A percentile compares a stretch with the other conserved stretches of the same genome.
phyloP scores from a whole-genome alignment of 1,140 invertebrate species.

The Propsilocerus akamusi region DNA sequence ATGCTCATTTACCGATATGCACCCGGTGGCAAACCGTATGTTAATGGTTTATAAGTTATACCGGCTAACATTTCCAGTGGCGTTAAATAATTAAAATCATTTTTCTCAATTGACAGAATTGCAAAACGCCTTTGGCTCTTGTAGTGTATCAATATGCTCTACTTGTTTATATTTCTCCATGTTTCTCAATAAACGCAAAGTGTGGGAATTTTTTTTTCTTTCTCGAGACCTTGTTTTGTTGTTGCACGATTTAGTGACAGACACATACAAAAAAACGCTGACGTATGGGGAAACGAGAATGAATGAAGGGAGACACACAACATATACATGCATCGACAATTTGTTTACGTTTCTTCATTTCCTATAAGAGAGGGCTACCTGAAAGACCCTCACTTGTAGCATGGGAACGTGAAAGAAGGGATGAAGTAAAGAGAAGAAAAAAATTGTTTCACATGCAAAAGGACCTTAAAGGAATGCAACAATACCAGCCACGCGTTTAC shows the following conservation, averaged over 20 bases:
- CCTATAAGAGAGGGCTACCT: neutral
- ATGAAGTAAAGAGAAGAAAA: neutral
- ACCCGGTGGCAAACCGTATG: too few species aligned
- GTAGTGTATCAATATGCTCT: neutral
- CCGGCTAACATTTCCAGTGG: neutral
- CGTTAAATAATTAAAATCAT: neutral
- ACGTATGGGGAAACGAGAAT: too few species aligned
- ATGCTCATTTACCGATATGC: too few species aligned
- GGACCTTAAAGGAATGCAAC: neutral
- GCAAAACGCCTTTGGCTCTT: neutral
- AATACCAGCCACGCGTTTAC: neutral
- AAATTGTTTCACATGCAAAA: neutral
- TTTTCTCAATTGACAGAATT: neutral
- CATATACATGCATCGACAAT: neutral
- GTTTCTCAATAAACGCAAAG: neutral
- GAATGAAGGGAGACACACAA: neutral
- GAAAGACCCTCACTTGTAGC: neutral
- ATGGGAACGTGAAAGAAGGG: neutral
- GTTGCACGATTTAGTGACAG: too few species aligned
- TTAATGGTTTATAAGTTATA: neutral
- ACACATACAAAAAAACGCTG: too few species aligned
- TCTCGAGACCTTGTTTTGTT: neutral
- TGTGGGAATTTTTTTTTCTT: slow-evolving; percentile 3
- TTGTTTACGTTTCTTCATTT: neutral
- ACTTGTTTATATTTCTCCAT: neutral